Evolutionary conservation across 1,140 invertebrate species (phyloP), one percentile per base, ranked within the genome.

Genomic region (Mylabris phalerata): DNA sequence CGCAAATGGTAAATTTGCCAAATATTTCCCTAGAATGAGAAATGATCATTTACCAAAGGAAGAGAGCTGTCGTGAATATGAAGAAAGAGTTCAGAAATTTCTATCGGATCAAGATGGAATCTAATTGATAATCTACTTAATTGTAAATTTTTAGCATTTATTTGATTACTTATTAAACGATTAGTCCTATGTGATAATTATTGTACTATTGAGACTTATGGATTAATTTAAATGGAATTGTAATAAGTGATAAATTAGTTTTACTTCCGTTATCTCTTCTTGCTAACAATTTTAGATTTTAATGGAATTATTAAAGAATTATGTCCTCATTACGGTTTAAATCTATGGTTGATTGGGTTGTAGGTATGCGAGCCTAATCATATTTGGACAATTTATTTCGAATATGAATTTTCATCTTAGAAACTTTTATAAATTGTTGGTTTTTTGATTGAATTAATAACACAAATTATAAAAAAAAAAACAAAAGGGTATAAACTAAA

Each of bases 1-100:
- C 3, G 67, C 64, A 55, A 77, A 69, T 63, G 73, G 73, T 54
- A 79, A 80, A 64, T 75, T 80, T 38, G 76, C 78, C 55, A 76
- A 75, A 60, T 76, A 79, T 63, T 78, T 80, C 44, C 62, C 78
- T 45, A 77, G 74, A n/a, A 76, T 77, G 61, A 73, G 74, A 55
- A 75, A 72, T 9, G 77, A 75, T 38, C 75, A 77, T 72, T 71
- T 80, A 48, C 77, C 79, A 62, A 75, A 78, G 61, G 74, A 78
- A 4, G 71, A 72, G 58, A 72, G 69, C 57, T 63, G 62, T 57
- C 54, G 61, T 7, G 71, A 72, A 48, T 72, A 71, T 59, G 60
- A 66, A 41, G 68, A 71, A 50, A 60, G 69, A 43, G 71, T 72
- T 19, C 61, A 67, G 43, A 67, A 67, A 57, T 72, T 72, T 62